Base-by-base conservation (phyloP, 1,140 invertebrate species). In the Gonioctena quinquepunctata region DNA sequence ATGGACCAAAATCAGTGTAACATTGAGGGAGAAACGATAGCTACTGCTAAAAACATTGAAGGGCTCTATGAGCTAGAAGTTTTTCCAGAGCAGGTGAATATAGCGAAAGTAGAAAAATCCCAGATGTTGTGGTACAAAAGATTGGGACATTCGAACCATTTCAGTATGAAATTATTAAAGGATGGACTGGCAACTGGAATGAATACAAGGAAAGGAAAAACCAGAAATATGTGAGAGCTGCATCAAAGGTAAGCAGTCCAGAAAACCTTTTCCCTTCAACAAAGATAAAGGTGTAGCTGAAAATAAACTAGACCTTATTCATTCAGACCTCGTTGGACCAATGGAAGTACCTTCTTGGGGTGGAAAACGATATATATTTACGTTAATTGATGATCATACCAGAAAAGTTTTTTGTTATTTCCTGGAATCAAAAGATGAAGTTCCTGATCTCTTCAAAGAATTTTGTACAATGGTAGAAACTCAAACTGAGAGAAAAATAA, bases 301-400 rank as follows among this genome's bases (percentile, higher is more conserved):
- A 19, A 54, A 74, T 27, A 61, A 61, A 26, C 61, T 74, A 7
- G 72, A 74, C 21, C 48, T 74, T 26, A 67, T 74, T 6, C 75
- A 76, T 49, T 50, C 69, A 21, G 72, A 76, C 50, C 22, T 76
- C n/a, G 22, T 26, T 6, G 72, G 69, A 6, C 69, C 72, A 4
- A 75, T 76, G 67, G 63, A 64, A 48, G 33, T 63, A 8, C 62
- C 25, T n/a, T 75, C 70, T 7, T 63, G 33, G 42, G 49, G 78
- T 66, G 76, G 77, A 22, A 69, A 76, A 19, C 73, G 66, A 11
- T 85, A 84, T 61, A 74, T 83, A 61, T 42, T 85, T 7, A 77
- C 76, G 1, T 74, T 85, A 7, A 80, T 82, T 60, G 83, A 85
- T 75, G 82, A 85, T 50, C 70, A 59, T 27, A 77, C 80, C 2